Conservation (phyloP, 2,797 vertebrate species). For the Myripristis jacobus region DNA sequence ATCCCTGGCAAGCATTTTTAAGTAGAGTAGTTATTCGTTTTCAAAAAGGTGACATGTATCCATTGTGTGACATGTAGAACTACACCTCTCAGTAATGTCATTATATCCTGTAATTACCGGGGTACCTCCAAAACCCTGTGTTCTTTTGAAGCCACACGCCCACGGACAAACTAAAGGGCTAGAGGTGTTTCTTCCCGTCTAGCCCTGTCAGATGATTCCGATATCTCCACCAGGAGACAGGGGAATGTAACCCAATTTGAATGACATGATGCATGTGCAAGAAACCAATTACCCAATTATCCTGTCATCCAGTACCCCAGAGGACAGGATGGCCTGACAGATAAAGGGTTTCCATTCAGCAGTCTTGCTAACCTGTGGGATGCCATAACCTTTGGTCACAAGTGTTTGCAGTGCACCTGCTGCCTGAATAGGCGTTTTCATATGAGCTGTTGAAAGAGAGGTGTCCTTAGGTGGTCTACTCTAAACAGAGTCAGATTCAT, state of each 20-base stretch:
- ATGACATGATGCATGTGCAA: slow-evolving; percentile 82
- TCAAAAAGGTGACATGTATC: slow-evolving; percentile 7
- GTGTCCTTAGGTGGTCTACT: slow-evolving; percentile 16
- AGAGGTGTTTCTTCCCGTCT: slow-evolving; percentile 74
- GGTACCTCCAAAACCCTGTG: slow-evolving; percentile 26
- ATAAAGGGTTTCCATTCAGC: slow-evolving; percentile 77
- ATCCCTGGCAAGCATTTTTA: slow-evolving; percentile 1
- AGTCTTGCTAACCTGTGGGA: slow-evolving; percentile 58
- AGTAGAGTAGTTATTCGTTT: slow-evolving; percentile 22
- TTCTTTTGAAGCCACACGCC: slow-evolving; percentile 54
- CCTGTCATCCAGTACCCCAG: slow-evolving; percentile 81
- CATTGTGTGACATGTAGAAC: slow-evolving; percentile 37
- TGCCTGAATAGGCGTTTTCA: slow-evolving; percentile 57
- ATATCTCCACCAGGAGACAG: slow-evolving; percentile 74
- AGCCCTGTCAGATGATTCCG: slow-evolving; percentile 73
- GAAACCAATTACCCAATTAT: slow-evolving; percentile 85
- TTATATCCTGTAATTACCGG: slow-evolving; percentile 64
- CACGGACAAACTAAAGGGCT: slow-evolving; percentile 60
- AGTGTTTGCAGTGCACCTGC: slow-evolving; percentile 69
- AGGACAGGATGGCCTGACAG: slow-evolving; percentile 70
- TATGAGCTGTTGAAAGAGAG: slow-evolving; percentile 27
- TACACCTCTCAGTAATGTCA: slow-evolving; percentile 52
- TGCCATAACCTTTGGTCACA: slow-evolving; percentile 59
- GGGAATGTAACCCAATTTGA: slow-evolving; percentile 81
- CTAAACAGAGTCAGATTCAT: neutral